These are phyloP conservation scores for Drosophila fungiperda DNA, from an alignment of 2,888 invertebrate species.

Conservation along the genomic window DNA sequence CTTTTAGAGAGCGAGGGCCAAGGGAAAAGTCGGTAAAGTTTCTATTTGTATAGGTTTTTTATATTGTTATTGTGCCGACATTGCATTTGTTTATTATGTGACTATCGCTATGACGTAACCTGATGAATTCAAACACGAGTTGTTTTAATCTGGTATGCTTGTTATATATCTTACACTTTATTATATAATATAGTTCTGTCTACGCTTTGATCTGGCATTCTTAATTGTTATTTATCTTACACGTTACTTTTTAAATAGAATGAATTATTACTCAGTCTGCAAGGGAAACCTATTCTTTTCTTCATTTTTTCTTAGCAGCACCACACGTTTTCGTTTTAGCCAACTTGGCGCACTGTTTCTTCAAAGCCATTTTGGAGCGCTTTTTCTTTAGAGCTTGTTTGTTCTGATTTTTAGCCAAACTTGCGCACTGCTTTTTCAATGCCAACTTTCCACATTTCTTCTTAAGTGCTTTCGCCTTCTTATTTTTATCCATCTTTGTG, in stretches of 20 bases:
- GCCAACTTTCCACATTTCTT: constrained; percentile 1
- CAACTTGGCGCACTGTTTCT: not conserved
- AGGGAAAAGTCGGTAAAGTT: not conserved
- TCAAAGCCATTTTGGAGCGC: not conserved
- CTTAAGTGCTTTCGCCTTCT: not conserved
- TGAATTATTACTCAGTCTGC: no score
- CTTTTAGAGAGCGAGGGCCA: not conserved
- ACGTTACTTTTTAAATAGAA: no score
- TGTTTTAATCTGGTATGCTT: no score
- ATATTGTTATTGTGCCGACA: not conserved
- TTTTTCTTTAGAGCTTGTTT: not conserved
- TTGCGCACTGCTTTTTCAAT: not conserved
- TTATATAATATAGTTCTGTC: not conserved
- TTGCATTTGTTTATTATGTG: no score
- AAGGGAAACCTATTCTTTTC: not conserved
- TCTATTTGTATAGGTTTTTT: not conserved
- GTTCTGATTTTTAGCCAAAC: no score
- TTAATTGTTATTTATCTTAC: no score
- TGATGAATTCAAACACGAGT: not conserved
- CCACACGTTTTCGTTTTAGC: not conserved
- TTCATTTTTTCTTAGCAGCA: not conserved
- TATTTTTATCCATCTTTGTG: not conserved
- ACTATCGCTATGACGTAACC: no score
- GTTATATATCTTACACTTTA: not conserved
- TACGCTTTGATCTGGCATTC: no score